Conservation (phyloP, 2,113 vertebrate species). For the Dipodomys ordii region DNA sequence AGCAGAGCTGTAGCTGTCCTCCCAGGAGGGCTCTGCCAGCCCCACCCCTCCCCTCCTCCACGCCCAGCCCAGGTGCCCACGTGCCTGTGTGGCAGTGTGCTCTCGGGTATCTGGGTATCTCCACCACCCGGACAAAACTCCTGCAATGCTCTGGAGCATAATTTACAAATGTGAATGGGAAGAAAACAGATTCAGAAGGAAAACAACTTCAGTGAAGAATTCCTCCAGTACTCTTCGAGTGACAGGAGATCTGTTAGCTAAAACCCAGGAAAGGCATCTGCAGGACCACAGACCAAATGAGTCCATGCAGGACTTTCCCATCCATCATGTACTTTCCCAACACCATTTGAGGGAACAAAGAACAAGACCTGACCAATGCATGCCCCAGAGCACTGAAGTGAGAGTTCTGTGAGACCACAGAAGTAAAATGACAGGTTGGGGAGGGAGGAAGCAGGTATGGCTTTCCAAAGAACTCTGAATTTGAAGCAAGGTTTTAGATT, state of each 20-base stretch:
- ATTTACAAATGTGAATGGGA: background rate
- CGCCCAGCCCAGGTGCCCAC: no score
- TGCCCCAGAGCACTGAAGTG: background rate
- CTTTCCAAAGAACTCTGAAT: background rate
- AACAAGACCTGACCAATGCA: background rate
- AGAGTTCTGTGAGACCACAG: background rate
- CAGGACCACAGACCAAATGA: background rate
- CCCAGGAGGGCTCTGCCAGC: background rate
- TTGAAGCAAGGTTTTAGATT: background rate
- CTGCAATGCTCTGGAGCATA: background rate
- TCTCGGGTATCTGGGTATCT: no score
- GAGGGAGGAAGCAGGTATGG: background rate
- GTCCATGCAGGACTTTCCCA: background rate
- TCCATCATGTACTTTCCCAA: no score
- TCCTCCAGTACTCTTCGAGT: background rate
- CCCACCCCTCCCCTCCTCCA: no score
- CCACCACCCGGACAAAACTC: background rate
- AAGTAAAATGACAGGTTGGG: background rate
- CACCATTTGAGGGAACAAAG: background rate
- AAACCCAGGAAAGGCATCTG: background rate
- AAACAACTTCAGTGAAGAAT: background rate
- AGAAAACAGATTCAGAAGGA: constrained; percentile 12
- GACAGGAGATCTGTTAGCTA: background rate
- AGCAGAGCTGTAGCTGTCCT: background rate
- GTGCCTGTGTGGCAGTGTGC: no score